A percentile compares a stretch with the other conserved stretches of the same genome.
Evolutionary conservation across 2,113 vertebrate species (phyloP).

Genomic region (Boleophthalmus pectinirostris): DNA sequence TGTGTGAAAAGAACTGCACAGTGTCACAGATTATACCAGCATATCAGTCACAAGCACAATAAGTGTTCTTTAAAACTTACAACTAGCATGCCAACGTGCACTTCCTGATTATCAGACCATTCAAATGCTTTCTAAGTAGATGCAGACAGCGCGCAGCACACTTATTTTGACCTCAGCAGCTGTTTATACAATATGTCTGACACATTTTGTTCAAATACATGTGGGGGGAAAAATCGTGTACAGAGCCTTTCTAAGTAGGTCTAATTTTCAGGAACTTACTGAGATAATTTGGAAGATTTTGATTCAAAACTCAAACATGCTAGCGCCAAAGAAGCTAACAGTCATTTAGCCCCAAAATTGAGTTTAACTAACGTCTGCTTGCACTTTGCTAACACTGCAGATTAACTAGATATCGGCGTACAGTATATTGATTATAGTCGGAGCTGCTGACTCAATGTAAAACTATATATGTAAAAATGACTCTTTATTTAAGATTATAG

Average conservation of each 20-base stretch:
- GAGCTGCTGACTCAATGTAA: slow-evolving; percentile 47
- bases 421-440: slow-evolving; percentile 7
- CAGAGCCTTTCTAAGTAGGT: neutral
- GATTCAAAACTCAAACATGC: neutral
- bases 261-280: neutral
- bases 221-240: too few relatives aligned
- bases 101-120: too few relatives aligned
- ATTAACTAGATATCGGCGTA: slow-evolving; percentile 40
- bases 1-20: too few relatives aligned
- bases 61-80: too few relatives aligned
- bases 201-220: too few relatives aligned
- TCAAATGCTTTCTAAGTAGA: too few relatives aligned
- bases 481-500: slow-evolving; percentile 34
- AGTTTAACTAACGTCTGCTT: slow-evolving; percentile 34
- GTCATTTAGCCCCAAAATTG: slow-evolving; percentile 43
- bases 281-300: neutral
- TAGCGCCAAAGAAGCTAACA: slow-evolving; percentile 40
- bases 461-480: slow-evolving; percentile 23
- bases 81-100: too few relatives aligned
- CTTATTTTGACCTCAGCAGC: too few relatives aligned
- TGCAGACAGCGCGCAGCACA: too few relatives aligned
- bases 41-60: too few relatives aligned
- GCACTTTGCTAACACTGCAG: slow-evolving; percentile 11
- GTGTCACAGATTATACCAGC: too few relatives aligned
- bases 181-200: too few relatives aligned